Evolutionary conservation across 2,888 invertebrate species (phyloP).

Genomic region (Argyresthia goedartella): DNA sequence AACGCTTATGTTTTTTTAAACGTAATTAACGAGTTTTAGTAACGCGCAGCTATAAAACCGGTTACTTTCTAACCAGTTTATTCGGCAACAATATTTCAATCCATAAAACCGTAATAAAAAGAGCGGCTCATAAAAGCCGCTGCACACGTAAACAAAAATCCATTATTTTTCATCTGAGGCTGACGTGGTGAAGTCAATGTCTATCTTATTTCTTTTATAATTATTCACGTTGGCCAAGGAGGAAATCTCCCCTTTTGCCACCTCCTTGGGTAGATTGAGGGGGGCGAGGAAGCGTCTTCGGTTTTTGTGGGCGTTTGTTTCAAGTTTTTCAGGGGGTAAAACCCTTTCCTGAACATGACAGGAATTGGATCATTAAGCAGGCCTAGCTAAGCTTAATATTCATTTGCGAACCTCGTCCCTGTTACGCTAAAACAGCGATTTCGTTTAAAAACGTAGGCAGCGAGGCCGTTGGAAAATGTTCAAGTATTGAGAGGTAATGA

Average conservation of each 20-base stretch:
- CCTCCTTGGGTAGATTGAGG: slow-evolving; percentile 34
- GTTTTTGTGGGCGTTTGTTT: slow-evolving; percentile 70
- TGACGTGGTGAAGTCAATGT: slow-evolving; percentile 66
- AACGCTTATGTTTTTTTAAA: background rate
- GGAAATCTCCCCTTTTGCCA: slow-evolving; percentile 8
- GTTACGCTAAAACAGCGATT: background rate
- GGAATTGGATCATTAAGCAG: slow-evolving; percentile 70
- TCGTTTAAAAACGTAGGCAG: background rate
- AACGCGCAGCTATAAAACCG: slow-evolving; percentile 11
- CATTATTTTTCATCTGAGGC: slow-evolving; percentile 66
- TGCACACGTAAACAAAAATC: slow-evolving; percentile 62
- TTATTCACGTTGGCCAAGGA: slow-evolving; percentile 54
- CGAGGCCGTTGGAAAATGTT: background rate
- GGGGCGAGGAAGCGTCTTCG: slow-evolving; percentile 54
- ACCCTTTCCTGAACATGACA: slow-evolving; percentile 71
- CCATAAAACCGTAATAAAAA: slow-evolving; percentile 32
- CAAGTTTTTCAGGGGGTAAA: slow-evolving; percentile 69
- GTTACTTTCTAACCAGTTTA: slow-evolving; percentile 36
- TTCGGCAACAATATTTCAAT: slow-evolving; percentile 37
- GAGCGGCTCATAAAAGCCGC: slow-evolving; percentile 25
- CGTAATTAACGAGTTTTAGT: slow-evolving; percentile 8
- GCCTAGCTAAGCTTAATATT: slow-evolving; percentile 60
- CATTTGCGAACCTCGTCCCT: slow-evolving; percentile 24
- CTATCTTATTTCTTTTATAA: slow-evolving; percentile 72
- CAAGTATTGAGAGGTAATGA: background rate